phyloP scores from a whole-genome alignment of 2,113 vertebrate species.

The Pontoporia blainvillei region DNA sequence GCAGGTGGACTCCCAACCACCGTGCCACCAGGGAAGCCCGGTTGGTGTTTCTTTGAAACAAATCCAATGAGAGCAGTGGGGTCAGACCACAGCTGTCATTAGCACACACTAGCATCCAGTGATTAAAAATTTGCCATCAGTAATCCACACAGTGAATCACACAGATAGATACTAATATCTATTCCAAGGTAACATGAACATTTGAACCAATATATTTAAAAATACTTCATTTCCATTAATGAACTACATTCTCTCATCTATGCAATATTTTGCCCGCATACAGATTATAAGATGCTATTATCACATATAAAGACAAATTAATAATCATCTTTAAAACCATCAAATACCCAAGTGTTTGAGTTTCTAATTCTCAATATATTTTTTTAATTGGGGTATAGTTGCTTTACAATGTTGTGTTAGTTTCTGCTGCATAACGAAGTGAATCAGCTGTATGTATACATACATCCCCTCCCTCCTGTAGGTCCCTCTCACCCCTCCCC shows the following conservation, averaged over 20 bases:
- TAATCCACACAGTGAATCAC: not conserved
- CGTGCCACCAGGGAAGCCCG: too few relatives aligned
- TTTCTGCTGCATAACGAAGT: too few relatives aligned
- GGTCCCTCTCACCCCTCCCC: too few relatives aligned
- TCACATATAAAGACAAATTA: not conserved
- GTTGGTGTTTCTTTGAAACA: not conserved
- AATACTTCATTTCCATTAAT: not conserved
- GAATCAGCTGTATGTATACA: too few relatives aligned
- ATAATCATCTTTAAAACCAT: not conserved
- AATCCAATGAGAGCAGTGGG: not conserved
- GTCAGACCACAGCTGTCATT: not conserved
- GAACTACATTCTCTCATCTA: not conserved
- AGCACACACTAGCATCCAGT: too few relatives aligned
- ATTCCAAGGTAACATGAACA: not conserved
- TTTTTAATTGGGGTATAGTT: too few relatives aligned
- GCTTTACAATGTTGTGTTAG: too few relatives aligned
- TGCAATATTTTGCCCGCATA: not conserved
- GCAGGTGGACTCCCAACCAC: too few relatives aligned
- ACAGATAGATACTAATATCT: not conserved
- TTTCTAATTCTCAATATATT: not conserved
- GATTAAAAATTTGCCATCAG: not conserved
- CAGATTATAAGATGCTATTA: not conserved
- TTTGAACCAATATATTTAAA: not conserved
- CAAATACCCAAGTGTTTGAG: not conserved
- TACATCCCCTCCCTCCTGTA: too few relatives aligned